Base-by-base conservation (phyloP, 2,113 vertebrate genomes). In the Anseranas semipalmata region DNA sequence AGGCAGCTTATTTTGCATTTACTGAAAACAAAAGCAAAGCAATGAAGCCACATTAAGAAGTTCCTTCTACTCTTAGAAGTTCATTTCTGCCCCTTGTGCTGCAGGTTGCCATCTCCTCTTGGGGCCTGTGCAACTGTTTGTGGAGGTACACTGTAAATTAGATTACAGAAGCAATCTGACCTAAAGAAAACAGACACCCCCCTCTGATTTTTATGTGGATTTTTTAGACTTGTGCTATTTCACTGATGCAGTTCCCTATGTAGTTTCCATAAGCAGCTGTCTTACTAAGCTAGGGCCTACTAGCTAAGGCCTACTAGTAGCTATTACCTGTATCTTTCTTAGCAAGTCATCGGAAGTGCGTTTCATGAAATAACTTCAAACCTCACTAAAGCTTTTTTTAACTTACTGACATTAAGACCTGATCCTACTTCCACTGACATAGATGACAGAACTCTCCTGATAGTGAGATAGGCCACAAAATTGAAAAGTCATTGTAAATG, bases 401-500 rank as follows among this genome's bases (percentile, higher is more conserved):
- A 65, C n/a, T 66, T 65, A 9, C 1, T 65, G n/a, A 76, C 63
- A 66, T 41, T 41, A 77, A 89, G 92, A 67, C 35, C 62, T 88
- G 70, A 63, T 72, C 59, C 58, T 78, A 76, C 73, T 94, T 50
- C 75, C 52, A 43, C 39, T 68, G 60, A 77, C 87, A 55, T 39
- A 52, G 83, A 52, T 77, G 82, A 68, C 66, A 80, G 80, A 90
- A 80, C n/a, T 76, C 41, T 83, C 9, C 62, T 53, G 73, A 85
- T 82, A 90, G 89, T 13, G 60, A 85, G 45, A 30, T 53, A 76
- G 91, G 39, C 58, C 86, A 77, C 62, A 70, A 68, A 79, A 90
- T 52, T 87, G 78, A 96, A 77, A 97, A 94, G 84, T 89, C 72
- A 60, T 71, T 96, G 81, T 89, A 87, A 90, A 70, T 73, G 87